Base-by-base conservation (phyloP, 2,113 vertebrate species). In the Xiphophorus hellerii region DNA sequence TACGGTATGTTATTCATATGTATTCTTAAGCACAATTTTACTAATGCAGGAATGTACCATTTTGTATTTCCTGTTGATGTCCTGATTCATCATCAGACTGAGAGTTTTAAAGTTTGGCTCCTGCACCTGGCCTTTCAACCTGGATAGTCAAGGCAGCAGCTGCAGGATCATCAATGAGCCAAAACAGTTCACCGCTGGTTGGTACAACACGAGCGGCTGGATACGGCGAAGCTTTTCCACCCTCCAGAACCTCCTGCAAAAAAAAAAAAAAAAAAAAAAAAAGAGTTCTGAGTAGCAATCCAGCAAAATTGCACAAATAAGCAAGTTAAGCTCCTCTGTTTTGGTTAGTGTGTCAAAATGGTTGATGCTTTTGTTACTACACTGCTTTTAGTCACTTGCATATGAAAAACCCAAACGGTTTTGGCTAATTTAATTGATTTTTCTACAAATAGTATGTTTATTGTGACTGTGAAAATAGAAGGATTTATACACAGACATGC, bases 101-200 rank as follows among this genome's bases (percentile, higher is more conserved):
- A 42, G 37, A 27, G 27, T 35, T 27, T 80, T 88, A 95, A 35
- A 95, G 91, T 82, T 91, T 93, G 70, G 87, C 90, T 42, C 87
- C 93, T 65, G 92, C 82, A 25, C 93, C 88, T n/a, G 89, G 94
- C 78, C 95, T 94, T 89, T 98, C 96, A 0, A 97, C 93, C 63
- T 93, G 94, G 62, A 95, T 75, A 0, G 93, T 95, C 73, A 98
- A 87, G 14, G 95, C 94, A 15, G 92, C 88, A 0, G 97, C 96
- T 0, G 97, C 97, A 0, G 97, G 84, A 67, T 97, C 96, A 10
- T 98, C 97, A 42, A 97, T 84, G 78, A 98, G 93, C 97, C 97
- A 98, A 75, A 94, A 92, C n/a, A 98, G 93, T 73, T 95, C 94
- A 17, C 97, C 96, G 0, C 93, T 89, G 58, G 72, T 86, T 0